These are phyloP conservation scores for Drosophila cracens DNA, from an alignment of 2,888 invertebrate species.

Conservation along the genomic window DNA sequence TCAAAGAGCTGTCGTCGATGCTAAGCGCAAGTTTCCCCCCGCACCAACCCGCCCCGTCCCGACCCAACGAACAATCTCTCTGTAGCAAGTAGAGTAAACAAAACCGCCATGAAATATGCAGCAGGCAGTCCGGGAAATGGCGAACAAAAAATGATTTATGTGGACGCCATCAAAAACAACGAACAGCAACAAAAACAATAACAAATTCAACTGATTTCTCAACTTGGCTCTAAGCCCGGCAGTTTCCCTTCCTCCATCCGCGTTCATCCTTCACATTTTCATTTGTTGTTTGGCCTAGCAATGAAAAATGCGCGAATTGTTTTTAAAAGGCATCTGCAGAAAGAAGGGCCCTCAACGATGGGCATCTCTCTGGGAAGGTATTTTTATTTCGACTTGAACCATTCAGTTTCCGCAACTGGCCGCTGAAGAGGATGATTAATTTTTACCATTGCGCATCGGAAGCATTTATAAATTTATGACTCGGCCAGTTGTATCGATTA, in stretches of 20 bases:
- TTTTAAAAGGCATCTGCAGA: constrained; percentile 39
- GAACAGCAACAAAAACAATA: constrained; percentile 47
- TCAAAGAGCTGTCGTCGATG: constrained; percentile 78
- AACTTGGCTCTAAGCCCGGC: constrained; percentile 59
- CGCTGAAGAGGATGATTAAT: constrained; percentile 18
- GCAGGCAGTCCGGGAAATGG: constrained; percentile 61
- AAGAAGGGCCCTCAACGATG: background rate
- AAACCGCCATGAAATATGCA: constrained; percentile 75
- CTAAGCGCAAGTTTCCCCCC: constrained; percentile 62
- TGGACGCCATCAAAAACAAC: constrained; percentile 60
- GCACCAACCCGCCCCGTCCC: background rate
- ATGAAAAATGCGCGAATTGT: constrained; percentile 61
- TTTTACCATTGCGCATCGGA: background rate
- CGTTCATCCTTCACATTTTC: constrained; percentile 15
- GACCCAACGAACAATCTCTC: background rate
- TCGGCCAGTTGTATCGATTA: background rate
- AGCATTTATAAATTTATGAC: background rate
- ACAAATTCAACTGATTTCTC: constrained; percentile 76
- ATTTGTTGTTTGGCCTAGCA: constrained; percentile 47
- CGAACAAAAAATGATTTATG: constrained; percentile 78
- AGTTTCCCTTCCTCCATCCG: background rate
- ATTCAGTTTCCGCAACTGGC: background rate
- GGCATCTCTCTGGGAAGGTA: constrained; percentile 4
- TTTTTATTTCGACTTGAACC: background rate
- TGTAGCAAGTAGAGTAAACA: constrained; percentile 50